These are phyloP conservation scores for Amblyjoppa fuscipennis DNA, from an alignment of 2,888 invertebrate genomes.

Conservation along the genomic window DNA sequence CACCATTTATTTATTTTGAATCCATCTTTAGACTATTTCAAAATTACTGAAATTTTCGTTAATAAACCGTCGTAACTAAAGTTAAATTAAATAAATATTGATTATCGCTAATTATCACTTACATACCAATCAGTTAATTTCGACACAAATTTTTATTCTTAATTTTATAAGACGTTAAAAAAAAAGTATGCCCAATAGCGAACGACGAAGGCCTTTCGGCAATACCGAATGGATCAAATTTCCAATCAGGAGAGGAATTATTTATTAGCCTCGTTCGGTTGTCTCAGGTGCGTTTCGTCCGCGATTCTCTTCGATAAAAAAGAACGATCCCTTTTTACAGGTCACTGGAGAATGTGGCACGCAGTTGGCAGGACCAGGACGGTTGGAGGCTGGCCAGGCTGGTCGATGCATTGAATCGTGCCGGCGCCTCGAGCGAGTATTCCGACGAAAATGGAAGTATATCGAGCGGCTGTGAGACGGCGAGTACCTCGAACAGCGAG, in stretches of 20 bases:
- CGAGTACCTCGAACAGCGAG: constrained; percentile 88
- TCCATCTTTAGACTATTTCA: too few species aligned
- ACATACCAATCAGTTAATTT: too few species aligned
- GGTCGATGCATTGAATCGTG: constrained; percentile 81
- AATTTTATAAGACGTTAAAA: too few species aligned
- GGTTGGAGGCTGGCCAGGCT: constrained; percentile 81
- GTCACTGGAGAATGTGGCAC: constrained; percentile 80
- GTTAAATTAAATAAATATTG: too few species aligned
- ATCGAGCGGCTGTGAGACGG: constrained; percentile 93
- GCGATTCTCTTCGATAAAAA: not conserved
- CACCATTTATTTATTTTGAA: too few species aligned
- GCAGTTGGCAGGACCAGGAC: constrained; percentile 83
- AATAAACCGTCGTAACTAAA: too few species aligned
- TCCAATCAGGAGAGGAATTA: constrained; percentile 8
- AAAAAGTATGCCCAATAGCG: too few species aligned
- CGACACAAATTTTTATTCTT: too few species aligned
- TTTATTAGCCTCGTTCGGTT: constrained; percentile 5
- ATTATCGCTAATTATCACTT: too few species aligned
- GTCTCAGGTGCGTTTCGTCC: not conserved
- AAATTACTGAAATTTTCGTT: too few species aligned
- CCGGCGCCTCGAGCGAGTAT: constrained; percentile 77
- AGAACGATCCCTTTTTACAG: constrained; percentile 66
- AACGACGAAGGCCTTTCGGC: too few species aligned
- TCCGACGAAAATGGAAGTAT: constrained; percentile 86
- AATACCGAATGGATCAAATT: too few species aligned